These are phyloP conservation scores for Meteorus cinctellus DNA, from an alignment of 2,888 invertebrate genomes.

Conservation along the genomic window DNA sequence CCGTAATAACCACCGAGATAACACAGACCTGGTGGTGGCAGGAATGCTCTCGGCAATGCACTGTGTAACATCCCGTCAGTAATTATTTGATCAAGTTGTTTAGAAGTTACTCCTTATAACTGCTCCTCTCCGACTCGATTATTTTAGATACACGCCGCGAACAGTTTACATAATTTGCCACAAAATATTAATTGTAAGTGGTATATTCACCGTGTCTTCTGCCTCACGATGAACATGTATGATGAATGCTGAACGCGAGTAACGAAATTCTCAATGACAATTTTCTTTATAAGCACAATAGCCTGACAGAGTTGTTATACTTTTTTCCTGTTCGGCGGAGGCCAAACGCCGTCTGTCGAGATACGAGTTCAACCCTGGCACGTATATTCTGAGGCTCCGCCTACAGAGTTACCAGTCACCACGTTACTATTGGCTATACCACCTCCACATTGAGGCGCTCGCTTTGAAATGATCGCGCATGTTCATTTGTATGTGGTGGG, in stretches of 20 bases:
- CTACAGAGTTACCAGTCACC: constrained; percentile 54
- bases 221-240: background rate
- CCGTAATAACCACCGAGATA: constrained; percentile 67
- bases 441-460: constrained; percentile 49
- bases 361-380: constrained; percentile 51
- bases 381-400: constrained; percentile 65
- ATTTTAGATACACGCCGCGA: constrained; percentile 3
- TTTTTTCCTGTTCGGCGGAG: constrained; percentile 60
- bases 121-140: constrained; percentile 11
- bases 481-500: background rate
- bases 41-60: constrained; percentile 66
- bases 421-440: constrained; percentile 52
- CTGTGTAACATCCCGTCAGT: constrained; percentile 66
- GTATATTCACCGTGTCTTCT: constrained; percentile 2
- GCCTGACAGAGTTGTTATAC: background rate
- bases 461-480: background rate
- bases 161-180: constrained; percentile 24
- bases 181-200: background rate
- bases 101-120: background rate
- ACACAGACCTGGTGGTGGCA: constrained; percentile 62
- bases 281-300: constrained; percentile 8
- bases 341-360: constrained; percentile 69
- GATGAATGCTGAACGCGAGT: background rate
- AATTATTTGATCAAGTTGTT: background rate
- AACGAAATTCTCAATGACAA: background rate